phyloP scores from a whole-genome alignment of 1,140 invertebrate genomes.

The Drosophila watanabei region DNA sequence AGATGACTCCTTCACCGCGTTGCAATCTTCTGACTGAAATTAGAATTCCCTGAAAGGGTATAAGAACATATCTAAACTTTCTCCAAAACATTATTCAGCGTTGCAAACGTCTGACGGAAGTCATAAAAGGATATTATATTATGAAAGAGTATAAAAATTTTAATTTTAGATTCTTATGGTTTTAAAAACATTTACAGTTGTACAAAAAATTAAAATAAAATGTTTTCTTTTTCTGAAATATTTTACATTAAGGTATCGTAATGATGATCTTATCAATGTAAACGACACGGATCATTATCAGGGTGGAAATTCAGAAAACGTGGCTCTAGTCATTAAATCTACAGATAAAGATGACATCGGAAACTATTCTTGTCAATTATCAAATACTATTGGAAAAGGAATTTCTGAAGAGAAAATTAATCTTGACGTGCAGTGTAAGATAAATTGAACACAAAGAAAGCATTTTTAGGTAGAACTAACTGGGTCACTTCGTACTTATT shows the following conservation, averaged over 20 bases:
- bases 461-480: neutral
- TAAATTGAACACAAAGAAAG: neutral
- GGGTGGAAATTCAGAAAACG: slow-evolving; percentile 91
- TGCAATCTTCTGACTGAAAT: too few species aligned
- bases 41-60: too few species aligned
- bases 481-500: neutral
- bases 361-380: slow-evolving; percentile 92
- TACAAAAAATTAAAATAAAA: slow-evolving; percentile 10
- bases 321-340: slow-evolving; percentile 91
- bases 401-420: slow-evolving; percentile 89
- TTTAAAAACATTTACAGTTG: neutral
- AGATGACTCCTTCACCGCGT: too few species aligned
- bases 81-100: too few species aligned
- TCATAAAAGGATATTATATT: too few species aligned
- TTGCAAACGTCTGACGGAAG: too few species aligned
- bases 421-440: slow-evolving; percentile 93
- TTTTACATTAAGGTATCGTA: slow-evolving; percentile 89
- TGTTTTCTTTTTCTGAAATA: slow-evolving; percentile 16
- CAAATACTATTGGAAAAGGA: slow-evolving; percentile 90
- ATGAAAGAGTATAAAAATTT: neutral
- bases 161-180: too few species aligned
- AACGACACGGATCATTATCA: slow-evolving; percentile 89
- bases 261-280: slow-evolving; percentile 89
- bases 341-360: slow-evolving; percentile 92
- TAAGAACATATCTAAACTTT: too few species aligned